Evolutionary conservation across 2,888 invertebrate genomes (phyloP).

Genomic region (Drosophila anomelani): DNA sequence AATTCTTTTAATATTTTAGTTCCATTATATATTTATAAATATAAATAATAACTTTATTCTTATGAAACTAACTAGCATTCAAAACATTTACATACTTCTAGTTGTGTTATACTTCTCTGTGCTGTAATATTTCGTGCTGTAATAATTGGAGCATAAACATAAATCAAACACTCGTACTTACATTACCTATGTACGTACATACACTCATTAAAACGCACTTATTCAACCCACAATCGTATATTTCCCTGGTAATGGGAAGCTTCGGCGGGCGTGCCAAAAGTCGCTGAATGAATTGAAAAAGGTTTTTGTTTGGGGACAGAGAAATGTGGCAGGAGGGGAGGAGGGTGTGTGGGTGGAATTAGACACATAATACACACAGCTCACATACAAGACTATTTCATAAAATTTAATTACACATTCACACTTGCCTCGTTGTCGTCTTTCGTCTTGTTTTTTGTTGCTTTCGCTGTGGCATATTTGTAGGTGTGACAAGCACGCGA

Average conservation of each 20-base stretch:
- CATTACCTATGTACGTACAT: not conserved
- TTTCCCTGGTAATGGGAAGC: conserved; percentile 21
- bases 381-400: conserved; percentile 63
- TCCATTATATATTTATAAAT: too few relatives aligned
- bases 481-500: conserved; percentile 50
- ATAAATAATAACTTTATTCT: not conserved
- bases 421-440: conserved; percentile 57
- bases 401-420: conserved; percentile 78
- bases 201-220: conserved; percentile 21
- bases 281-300: conserved; percentile 23
- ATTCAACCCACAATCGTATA: conserved; percentile 22
- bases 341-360: conserved; percentile 19
- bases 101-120: not conserved
- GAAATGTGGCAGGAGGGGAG: not conserved
- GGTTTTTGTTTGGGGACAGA: conserved; percentile 5
- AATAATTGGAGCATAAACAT: conserved; percentile 21
- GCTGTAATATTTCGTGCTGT: conserved; percentile 7
- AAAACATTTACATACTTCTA: not conserved
- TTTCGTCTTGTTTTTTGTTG: conserved; percentile 16
- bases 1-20: not conserved
- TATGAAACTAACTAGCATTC: too few relatives aligned
- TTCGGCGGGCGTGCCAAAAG: conserved; percentile 34
- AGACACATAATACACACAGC: conserved; percentile 26
- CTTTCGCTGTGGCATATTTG: conserved; percentile 30
- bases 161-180: conserved; percentile 14